A percentile compares a stretch with the other conserved stretches of the same genome.
Conservation (phyloP, 2,797 vertebrate genomes). For the Kryptolebias ocellatus region DNA sequence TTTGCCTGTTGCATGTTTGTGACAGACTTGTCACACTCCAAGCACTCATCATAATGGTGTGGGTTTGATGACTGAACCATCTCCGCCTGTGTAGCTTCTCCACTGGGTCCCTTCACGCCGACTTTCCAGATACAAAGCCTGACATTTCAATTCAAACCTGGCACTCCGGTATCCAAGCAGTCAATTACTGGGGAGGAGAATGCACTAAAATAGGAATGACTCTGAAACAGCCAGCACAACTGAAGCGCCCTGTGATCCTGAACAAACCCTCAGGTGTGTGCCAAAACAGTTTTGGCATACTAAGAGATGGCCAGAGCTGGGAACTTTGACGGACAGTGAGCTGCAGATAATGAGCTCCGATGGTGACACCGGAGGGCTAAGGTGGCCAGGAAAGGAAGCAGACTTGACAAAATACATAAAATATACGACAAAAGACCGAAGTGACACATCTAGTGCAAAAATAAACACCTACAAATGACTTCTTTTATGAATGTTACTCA, state of each 20-base stretch:
- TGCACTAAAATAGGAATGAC: constrained; percentile 26
- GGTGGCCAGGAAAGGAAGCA: background rate
- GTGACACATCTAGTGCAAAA: background rate
- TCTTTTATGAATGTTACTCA: constrained; percentile 9
- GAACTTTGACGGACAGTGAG: constrained; percentile 42
- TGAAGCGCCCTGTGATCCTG: constrained; percentile 30
- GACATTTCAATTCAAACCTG: constrained; percentile 58
- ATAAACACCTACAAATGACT: background rate
- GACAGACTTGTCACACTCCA: background rate
- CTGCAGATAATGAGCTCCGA: constrained; percentile 53
- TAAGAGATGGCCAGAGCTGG: constrained; percentile 23
- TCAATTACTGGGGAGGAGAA: constrained; percentile 43
- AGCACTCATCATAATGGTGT: constrained; percentile 20
- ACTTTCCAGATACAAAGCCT: constrained; percentile 34
- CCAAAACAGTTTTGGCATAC: constrained; percentile 19
- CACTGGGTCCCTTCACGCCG: constrained; percentile 7
- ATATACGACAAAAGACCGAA: background rate
- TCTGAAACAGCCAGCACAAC: constrained; percentile 22
- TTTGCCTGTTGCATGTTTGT: background rate
- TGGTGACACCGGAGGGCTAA: constrained; percentile 3
- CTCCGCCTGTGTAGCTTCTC: constrained; percentile 23
- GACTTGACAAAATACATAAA: constrained; percentile 18
- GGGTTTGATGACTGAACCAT: constrained; percentile 13
- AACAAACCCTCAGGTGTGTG: constrained; percentile 26
- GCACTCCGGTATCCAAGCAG: constrained; percentile 25